Evolutionary conservation across 92 coral and sea anemone species (phyloP).

Genomic region (Bergia puertoricense): DNA sequence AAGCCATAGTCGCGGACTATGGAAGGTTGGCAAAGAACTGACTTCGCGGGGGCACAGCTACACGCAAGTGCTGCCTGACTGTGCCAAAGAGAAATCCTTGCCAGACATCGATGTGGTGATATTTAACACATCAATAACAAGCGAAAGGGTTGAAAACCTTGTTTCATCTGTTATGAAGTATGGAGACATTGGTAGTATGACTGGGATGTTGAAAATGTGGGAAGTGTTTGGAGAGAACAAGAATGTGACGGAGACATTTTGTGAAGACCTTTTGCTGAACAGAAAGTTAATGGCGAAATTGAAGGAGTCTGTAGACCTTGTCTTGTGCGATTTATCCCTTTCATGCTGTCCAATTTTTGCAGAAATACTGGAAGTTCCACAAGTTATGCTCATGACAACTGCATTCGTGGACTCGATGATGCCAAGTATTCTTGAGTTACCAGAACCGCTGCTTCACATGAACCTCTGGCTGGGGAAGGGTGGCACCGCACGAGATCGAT

Average conservation of each 20-base stretch:
- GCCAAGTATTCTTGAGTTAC: slow-evolving; percentile 3
- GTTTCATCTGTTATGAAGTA: background rate
- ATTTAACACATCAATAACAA: slow-evolving; percentile 41
- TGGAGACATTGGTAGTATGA: slow-evolving; percentile 19
- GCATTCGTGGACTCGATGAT: slow-evolving; percentile 27
- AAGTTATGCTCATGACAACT: slow-evolving; percentile 30
- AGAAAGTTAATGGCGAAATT: slow-evolving; percentile 32
- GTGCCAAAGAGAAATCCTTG: slow-evolving; percentile 33
- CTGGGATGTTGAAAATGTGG: slow-evolving; percentile 20
- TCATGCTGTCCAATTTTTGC: slow-evolving; percentile 45
- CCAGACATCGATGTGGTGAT: slow-evolving; percentile 36
- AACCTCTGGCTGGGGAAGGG: slow-evolving; percentile 5
- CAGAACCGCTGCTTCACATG: slow-evolving; percentile 29
- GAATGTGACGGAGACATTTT: slow-evolving; percentile 17
- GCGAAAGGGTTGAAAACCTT: slow-evolving; percentile 28
- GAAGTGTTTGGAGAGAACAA: background rate
- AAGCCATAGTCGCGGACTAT: slow-evolving; percentile 37
- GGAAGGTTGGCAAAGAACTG: slow-evolving; percentile 45
- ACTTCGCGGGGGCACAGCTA: slow-evolving; percentile 44
- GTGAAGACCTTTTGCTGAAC: slow-evolving; percentile 44
- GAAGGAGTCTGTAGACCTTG: slow-evolving; percentile 43
- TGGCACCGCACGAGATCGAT: background rate
- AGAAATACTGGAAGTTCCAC: slow-evolving; percentile 43
- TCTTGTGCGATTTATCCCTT: slow-evolving; percentile 45
- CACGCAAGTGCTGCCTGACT: slow-evolving; percentile 42